Conservation (phyloP, 2,888 invertebrate genomes). For the Oligia strigilis region DNA sequence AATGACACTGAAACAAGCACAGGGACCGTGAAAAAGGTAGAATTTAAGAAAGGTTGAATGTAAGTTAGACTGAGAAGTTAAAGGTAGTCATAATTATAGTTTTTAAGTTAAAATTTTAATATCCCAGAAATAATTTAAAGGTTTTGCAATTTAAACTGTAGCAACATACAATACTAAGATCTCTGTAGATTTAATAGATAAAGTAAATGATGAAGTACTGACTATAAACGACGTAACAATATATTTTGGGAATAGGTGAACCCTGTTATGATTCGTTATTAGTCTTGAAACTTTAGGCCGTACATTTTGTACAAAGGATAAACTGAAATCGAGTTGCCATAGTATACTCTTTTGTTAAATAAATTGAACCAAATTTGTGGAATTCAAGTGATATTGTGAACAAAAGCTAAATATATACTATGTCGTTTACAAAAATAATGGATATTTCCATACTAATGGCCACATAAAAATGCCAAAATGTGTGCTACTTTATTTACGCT, state of each 20-base stretch:
- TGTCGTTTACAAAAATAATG: slow-evolving; percentile 12
- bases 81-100: slow-evolving; percentile 16
- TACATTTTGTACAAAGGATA: not conserved
- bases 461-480: slow-evolving; percentile 6
- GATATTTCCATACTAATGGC: slow-evolving; percentile 6
- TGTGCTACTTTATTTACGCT: slow-evolving; percentile 23
- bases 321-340: not conserved
- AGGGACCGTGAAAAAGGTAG: slow-evolving; percentile 85
- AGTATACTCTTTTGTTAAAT: not conserved
- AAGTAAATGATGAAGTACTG: slow-evolving; percentile 3
- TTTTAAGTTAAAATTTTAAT: slow-evolving; percentile 20
- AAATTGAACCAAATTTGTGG: not conserved
- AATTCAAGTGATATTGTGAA: slow-evolving; percentile 3
- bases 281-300: not conserved
- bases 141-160: slow-evolving; percentile 34
- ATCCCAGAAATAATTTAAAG: slow-evolving; percentile 14
- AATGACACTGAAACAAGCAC: slow-evolving; percentile 90
- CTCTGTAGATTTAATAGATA: slow-evolving; percentile 60
- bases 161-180: slow-evolving; percentile 53
- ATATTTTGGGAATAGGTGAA: not conserved
- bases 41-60: slow-evolving; percentile 73
- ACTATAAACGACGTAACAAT: not conserved
- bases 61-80: slow-evolving; percentile 43
- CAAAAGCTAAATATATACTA: not conserved
- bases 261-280: not conserved